Evolutionary conservation across 2,797 vertebrate species (phyloP), one percentile per base, ranked within the genome.

Genomic region (Sphaeramia orbicularis): DNA sequence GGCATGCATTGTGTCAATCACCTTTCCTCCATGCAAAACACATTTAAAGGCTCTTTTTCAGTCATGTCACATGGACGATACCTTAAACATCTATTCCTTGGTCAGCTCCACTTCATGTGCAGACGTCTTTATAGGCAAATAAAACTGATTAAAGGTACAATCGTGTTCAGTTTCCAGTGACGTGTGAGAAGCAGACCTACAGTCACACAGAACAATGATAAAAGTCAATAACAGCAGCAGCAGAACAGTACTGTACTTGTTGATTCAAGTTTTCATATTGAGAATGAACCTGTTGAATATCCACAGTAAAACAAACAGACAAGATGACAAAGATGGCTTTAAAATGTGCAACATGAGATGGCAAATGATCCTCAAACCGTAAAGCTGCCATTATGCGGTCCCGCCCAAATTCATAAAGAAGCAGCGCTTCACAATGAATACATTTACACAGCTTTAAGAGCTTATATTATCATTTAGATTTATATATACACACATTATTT

Each of bases 301-400:
- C 7, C 12, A 62, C 51, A 19, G 51, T 53, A 60, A 75, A 78
- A 68, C 36, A 40, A 74, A 61, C 14, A 21, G 41, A 35, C 43
- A 45, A 42, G 40, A 14, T 18, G 30, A 44, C 21, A 30, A 44
- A 14, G 27, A 44, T 44, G 37, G 30, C 27, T 71, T 38, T 67
- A 74, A 53, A 58, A 67, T 41, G 27, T 75, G 50, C 57, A 78
- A 73, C 56, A 71, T 43, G 55, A 71, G 47, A 60, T 40, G 59
- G 48, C 38, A 74, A 76, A 76, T 42, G 10, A 62, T 73, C 41
- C 32, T 65, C 15, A 45, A 77, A 78, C 51, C 50, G 65, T 44
- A 42, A 66, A 83, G 65, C 60, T 75, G 66, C 70, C 21, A 24
- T 45, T 32, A 55, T 6, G 36, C 79, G 78, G 78, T 81, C 80